Base-by-base conservation (phyloP, 2,113 vertebrate genomes). In the Cariama cristata region DNA sequence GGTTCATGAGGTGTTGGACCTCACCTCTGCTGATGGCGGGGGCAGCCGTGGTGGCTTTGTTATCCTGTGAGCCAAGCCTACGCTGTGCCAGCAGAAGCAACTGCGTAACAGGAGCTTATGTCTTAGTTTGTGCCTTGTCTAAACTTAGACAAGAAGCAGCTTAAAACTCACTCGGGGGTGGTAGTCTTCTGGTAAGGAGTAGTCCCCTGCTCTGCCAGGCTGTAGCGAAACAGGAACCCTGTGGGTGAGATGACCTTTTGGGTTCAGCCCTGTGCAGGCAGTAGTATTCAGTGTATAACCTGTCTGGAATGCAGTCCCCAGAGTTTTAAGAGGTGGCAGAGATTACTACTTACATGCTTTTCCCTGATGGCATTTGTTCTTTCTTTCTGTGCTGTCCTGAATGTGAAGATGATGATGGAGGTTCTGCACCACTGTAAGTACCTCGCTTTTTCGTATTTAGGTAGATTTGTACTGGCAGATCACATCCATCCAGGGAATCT, bases 341-440 rank as follows among this genome's bases (percentile, higher is more conserved):
- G 24, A 7, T 76, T 8, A 4, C 38, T 58, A 7, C 9, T 2
- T 1, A 2, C 18, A 3, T 19, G 27, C 16, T 59, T 8, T 49
- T 40, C 23, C 18, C 90, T 98, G 58, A 98, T 8, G 0, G 47
- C 79, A 8, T 23, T 58, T 28, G 8, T 56, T n/a, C 26, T 42
- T 55, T 81, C 32, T 62, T 53, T 84, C 32, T 60, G 0, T 58
- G 94, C 77, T n/a, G 47, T n/a, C 67, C 63, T 16, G 22, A 18
- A 7, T 5, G 44, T 27, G 83, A 96, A 99, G 99, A 99, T 82
- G 99, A 99, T 4, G 99, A 99, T 96, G 98, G 98, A 95, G 99
- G 99, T 60, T 98, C 99, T 30, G 99, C 99, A 52, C 99, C 99
- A 4, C 97, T 99, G 99, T 99, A 97, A 99, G 99, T 99, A 93